Percentiles rank a stretch among this genome's conserved stretches.
These are phyloP conservation scores for Halocynthia roretzi DNA, from an alignment of 23 tunicate species.

Conservation along the genomic window DNA sequence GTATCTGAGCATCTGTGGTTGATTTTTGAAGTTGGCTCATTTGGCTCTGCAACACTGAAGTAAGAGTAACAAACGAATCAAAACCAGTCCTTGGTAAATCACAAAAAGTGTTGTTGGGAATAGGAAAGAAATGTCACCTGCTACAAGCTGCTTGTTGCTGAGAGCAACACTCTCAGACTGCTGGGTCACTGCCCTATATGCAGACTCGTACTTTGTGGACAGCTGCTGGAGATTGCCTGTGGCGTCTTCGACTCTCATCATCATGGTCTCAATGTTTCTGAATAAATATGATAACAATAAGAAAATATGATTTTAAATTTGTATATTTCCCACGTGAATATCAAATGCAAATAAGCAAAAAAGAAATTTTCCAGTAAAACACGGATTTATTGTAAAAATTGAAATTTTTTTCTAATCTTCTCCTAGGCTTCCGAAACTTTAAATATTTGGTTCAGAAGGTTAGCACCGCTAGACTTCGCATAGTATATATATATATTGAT, in stretches of 20 bases:
- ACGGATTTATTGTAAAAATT: too few relatives aligned
- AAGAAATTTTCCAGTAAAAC: too few relatives aligned
- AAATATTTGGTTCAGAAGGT: too few relatives aligned
- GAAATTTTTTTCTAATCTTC: too few relatives aligned
- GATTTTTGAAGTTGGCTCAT: constrained; percentile 39
- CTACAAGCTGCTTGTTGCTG: constrained; percentile 30
- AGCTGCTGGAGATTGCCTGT: constrained; percentile 38
- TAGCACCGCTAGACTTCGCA: background rate
- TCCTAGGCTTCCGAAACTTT: too few relatives aligned
- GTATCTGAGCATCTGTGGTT: constrained; percentile 36
- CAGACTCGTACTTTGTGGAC: constrained; percentile 61
- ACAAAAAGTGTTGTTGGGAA: background rate
- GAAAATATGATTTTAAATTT: too few relatives aligned
- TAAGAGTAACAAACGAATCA: background rate
- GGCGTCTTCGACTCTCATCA: constrained; percentile 48
- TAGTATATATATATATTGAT: background rate
- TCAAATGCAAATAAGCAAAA: too few relatives aligned
- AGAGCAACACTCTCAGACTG: constrained; percentile 41
- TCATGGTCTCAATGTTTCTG: constrained; percentile 58
- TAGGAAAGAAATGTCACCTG: constrained; percentile 21
- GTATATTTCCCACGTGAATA: too few relatives aligned
- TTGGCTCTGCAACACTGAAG: constrained; percentile 27
- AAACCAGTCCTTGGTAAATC: too few relatives aligned
- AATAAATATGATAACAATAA: background rate
- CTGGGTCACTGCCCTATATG: constrained; percentile 46